Conservation (phyloP, 2,113 vertebrate species). For the Galbula dea region DNA sequence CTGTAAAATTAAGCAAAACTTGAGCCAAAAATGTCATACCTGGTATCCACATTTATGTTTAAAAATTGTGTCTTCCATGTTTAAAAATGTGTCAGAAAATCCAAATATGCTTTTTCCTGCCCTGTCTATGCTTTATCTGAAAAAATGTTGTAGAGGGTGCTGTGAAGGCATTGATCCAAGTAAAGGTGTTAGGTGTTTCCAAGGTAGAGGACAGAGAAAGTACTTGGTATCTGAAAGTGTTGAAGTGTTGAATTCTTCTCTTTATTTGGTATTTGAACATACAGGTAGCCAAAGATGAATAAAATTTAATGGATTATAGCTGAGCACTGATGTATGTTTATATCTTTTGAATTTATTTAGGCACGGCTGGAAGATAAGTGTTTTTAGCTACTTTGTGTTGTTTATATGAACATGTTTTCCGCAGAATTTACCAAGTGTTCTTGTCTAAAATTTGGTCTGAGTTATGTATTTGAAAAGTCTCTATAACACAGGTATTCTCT, state of each 20-base stretch:
- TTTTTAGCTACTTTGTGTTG: not conserved
- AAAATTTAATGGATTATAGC: not conserved
- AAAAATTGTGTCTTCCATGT: not conserved
- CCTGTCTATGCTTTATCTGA: not conserved
- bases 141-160: not conserved
- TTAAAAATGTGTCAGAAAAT: not conserved
- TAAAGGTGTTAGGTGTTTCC: not conserved
- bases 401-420: not conserved
- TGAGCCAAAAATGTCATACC: too few relatives aligned
- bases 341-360: not conserved
- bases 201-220: not conserved
- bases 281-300: not conserved
- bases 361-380: not conserved
- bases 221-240: not conserved
- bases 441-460: not conserved
- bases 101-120: not conserved
- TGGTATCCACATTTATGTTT: not conserved
- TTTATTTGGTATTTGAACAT: not conserved
- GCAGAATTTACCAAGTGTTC: not conserved
- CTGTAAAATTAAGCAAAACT: not conserved
- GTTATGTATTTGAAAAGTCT: not conserved
- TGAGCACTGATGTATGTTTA: not conserved
- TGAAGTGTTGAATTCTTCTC: not conserved
- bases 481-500: not conserved
- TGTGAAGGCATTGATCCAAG: not conserved